Conservation (phyloP, 2,888 invertebrate species). For the Meloe dianella region DNA sequence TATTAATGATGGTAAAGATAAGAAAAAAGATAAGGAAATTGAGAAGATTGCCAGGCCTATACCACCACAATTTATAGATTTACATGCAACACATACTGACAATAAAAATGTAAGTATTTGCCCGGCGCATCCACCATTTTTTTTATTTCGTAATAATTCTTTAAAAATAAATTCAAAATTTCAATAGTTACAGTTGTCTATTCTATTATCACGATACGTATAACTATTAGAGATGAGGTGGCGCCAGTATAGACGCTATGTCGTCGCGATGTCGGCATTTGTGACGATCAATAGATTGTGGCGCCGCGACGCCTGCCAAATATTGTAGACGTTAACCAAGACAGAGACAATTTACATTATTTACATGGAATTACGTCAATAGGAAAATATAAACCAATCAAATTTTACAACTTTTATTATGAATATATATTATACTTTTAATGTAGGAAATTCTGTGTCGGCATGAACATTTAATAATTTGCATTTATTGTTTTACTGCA, state of each 20-base stretch:
- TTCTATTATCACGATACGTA: background rate
- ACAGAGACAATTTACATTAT: constrained; percentile 14
- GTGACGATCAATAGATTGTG: constrained; percentile 23
- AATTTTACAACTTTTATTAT: background rate
- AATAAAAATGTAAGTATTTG: constrained; percentile 56
- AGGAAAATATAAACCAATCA: background rate
- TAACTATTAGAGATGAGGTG: constrained; percentile 25
- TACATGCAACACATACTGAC: constrained; percentile 53
- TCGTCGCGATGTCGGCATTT: constrained; percentile 24
- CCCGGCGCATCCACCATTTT: constrained; percentile 9
- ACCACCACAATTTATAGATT: constrained; percentile 57
- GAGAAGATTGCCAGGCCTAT: constrained; percentile 43
- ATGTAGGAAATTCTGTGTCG: background rate
- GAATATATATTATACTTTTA: background rate
- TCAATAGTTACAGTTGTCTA: constrained; percentile 9
- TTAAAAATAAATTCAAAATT: background rate
- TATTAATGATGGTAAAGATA: constrained; percentile 39
- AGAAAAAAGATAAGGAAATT: constrained; percentile 41
- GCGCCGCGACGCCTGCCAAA: constrained; percentile 25
- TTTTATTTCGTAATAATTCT: background rate
- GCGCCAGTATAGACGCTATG: constrained; percentile 22
- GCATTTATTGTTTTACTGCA: background rate
- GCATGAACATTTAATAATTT: background rate
- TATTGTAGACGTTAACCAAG: constrained; percentile 14
- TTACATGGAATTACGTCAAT: background rate